These are phyloP conservation scores for Drosophila nasuta DNA, from an alignment of 1,140 invertebrate species.

Conservation along the genomic window DNA sequence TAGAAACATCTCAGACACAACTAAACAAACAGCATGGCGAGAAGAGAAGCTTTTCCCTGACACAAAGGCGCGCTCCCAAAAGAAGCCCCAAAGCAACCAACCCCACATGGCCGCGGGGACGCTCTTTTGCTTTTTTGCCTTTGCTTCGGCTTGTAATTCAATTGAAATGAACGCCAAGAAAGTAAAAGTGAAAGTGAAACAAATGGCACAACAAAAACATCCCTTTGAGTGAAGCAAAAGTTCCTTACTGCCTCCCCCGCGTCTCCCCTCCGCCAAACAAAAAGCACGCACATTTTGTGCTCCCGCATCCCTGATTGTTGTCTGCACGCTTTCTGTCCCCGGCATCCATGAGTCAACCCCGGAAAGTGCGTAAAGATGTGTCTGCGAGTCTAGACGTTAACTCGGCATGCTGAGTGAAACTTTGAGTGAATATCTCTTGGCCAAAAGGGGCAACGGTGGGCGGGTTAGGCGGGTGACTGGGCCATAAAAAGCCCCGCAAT, in stretches of 20 bases:
- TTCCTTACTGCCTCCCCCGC: conserved; percentile 9
- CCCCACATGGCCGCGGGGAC: conserved; percentile 3
- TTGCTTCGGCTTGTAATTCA: conserved; percentile 49
- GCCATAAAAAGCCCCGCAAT: conserved; percentile 61
- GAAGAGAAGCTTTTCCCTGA: conserved; percentile 63
- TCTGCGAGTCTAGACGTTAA: neutral
- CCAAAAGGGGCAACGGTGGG: conserved; percentile 32
- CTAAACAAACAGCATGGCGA: conserved; percentile 67
- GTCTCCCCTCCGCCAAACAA: neutral
- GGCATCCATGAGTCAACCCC: conserved; percentile 54
- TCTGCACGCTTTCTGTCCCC: neutral
- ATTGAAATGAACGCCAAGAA: conserved; percentile 61
- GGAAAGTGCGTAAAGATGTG: conserved; percentile 61
- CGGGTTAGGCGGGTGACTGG: neutral
- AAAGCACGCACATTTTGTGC: conserved; percentile 33
- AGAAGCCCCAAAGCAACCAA: conserved; percentile 5
- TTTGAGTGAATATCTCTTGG: conserved; percentile 62
- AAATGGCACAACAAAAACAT: conserved; percentile 54
- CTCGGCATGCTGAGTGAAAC: conserved; percentile 29
- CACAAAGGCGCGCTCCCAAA: neutral
- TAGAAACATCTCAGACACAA: conserved; percentile 84
- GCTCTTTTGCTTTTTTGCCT: conserved; percentile 11
- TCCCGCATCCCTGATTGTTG: conserved; percentile 1
- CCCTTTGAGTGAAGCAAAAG: conserved; percentile 64
- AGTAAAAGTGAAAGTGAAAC: conserved; percentile 56